These are phyloP conservation scores for Apantesis nais DNA, from an alignment of 2,888 invertebrate genomes.

Conservation along the genomic window DNA sequence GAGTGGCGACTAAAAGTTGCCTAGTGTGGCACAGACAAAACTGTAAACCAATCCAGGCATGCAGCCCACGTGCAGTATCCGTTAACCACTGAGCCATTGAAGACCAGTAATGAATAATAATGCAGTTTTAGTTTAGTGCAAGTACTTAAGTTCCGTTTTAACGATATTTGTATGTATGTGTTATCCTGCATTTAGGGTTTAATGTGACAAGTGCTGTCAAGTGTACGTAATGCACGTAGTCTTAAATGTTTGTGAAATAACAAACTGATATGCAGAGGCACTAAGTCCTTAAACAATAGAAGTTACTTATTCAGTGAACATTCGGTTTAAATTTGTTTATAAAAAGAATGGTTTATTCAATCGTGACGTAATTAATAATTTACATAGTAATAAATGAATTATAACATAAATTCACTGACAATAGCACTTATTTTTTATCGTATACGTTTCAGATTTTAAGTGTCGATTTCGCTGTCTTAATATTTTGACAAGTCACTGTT, in stretches of 20 bases:
- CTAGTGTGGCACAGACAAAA: background rate
- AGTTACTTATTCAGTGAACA: background rate
- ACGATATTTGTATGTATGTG: constrained; percentile 18
- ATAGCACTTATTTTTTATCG: background rate
- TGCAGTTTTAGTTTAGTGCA: constrained; percentile 22
- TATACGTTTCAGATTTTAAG: background rate
- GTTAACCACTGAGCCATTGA: constrained; percentile 48
- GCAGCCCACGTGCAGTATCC: constrained; percentile 53
- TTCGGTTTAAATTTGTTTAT: too few species aligned
- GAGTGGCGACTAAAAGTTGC: background rate
- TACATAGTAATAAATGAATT: too few species aligned
- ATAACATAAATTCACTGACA: too few species aligned
- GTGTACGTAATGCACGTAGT: background rate
- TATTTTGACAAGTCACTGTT: background rate
- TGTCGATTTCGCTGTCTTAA: background rate
- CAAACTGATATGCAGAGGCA: background rate
- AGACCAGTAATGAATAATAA: constrained; percentile 49
- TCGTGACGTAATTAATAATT: too few species aligned
- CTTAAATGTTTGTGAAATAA: background rate
- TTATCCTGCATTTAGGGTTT: background rate
- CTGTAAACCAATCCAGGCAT: constrained; percentile 44
- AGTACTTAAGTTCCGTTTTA: constrained; percentile 22
- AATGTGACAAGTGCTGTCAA: background rate
- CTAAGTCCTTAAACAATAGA: background rate
- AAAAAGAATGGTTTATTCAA: too few species aligned